These are phyloP conservation scores for Bhutanitis thaidina DNA, from an alignment of 2,888 invertebrate species.

Conservation along the genomic window DNA sequence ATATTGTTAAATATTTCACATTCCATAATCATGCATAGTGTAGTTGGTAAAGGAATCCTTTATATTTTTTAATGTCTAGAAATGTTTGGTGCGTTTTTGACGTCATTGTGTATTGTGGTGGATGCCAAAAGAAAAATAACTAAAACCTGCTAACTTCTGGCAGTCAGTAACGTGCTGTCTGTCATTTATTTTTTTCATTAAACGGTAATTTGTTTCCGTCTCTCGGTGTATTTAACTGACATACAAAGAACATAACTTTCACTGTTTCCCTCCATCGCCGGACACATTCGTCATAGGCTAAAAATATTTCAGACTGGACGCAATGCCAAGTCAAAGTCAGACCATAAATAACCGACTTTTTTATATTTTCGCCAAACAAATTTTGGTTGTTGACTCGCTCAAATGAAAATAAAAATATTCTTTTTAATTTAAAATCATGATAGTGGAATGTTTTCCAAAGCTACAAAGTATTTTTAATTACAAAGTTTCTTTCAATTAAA, in stretches of 20 bases:
- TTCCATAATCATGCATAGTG: too few species aligned
- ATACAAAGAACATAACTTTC: constrained; percentile 29
- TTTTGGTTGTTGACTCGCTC: too few species aligned
- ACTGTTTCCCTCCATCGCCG: constrained; percentile 31
- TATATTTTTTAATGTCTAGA: too few species aligned
- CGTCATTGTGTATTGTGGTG: background rate
- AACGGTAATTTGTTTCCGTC: constrained; percentile 6
- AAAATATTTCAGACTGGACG: constrained; percentile 37
- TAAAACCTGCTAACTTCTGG: background rate
- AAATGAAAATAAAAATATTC: too few species aligned
- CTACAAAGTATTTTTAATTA: too few species aligned
- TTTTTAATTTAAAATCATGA: too few species aligned
- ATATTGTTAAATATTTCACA: too few species aligned
- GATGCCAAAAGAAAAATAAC: background rate
- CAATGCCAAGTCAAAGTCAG: constrained; percentile 51
- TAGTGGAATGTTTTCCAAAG: too few species aligned
- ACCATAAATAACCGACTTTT: constrained; percentile 24
- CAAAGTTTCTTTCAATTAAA: too few species aligned
- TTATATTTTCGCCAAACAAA: background rate
- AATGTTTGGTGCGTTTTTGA: too few species aligned
- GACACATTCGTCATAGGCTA: constrained; percentile 31
- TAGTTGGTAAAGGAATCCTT: too few species aligned
- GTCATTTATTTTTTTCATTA: background rate
- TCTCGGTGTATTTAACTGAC: constrained; percentile 19
- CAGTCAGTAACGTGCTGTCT: background rate